Evolutionary conservation across 1,140 invertebrate species (phyloP), one percentile per base, ranked within the genome.

Genomic region (Tetragonula clypearis): DNA sequence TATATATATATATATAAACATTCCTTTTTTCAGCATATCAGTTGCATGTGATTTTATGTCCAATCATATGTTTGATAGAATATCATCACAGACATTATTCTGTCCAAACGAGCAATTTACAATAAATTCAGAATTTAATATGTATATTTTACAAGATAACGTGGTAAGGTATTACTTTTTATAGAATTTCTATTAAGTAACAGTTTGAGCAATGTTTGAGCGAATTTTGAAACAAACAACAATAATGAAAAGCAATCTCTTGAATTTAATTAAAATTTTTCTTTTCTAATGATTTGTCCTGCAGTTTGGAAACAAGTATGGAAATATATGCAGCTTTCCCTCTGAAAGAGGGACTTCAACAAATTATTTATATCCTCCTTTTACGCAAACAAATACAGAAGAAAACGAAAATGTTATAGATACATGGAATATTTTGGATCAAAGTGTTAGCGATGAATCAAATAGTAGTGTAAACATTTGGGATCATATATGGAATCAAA

Each of bases 351-450:
- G 8, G 9, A 14, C 41, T 0, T 17, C 35, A 35, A n/a, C 58
- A 1, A 79, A 60, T 21, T 79, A 53, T 58, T 65, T 62, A 5
- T 71, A 35, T 65, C 23, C 62, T 14, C 68, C 76, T 35, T 72
- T 60, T 21, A 21, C 35, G 2, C 68, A 79, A 41, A 8, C 49
- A 49, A 55, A 73, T 56, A n/a, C 17, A 12, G 23, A 15, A 21
- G 84, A 87, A 58, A 78, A 72, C 26, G 83, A 91, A 80, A 90
- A 56, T 17, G 17, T 77, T 21, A 84, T 80, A 21, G 87, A 88
- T 71, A 53, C 75, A 55, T 91, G 75, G 69, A 87, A 92, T 12
- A 62, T 66, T 73, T 84, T 68, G 5, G 78, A 84, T 62, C 49
- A 83, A 41, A 79, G 62, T n/a, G 26, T 86, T 79, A 55, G 56